Conservation (phyloP, 2,888 invertebrate species). For the Argyresthia goedartella region DNA sequence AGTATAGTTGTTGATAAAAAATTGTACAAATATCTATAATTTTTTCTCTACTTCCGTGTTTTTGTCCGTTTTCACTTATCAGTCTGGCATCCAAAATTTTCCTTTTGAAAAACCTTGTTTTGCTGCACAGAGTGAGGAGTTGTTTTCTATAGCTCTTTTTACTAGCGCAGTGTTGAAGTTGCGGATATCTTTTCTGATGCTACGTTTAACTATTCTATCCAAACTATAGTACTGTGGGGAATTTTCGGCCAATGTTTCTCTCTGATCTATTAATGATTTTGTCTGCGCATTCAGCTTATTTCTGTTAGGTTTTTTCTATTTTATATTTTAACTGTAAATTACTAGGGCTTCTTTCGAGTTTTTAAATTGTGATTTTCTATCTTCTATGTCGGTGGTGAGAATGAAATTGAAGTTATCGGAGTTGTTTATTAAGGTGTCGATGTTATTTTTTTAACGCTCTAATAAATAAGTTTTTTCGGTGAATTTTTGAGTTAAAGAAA, state of each 20-base stretch:
- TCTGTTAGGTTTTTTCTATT: not conserved
- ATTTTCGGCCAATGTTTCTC: too few relatives aligned
- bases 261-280: too few relatives aligned
- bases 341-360: not conserved
- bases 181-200: too few relatives aligned
- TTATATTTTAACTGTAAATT: not conserved
- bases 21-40: not conserved
- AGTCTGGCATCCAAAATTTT: not conserved
- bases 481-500: not conserved
- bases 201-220: too few relatives aligned
- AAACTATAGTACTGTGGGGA: too few relatives aligned
- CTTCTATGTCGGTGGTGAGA: not conserved
- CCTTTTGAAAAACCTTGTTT: not conserved
- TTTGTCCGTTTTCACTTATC: not conserved
- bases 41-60: too few relatives aligned
- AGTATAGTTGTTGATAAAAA: not conserved
- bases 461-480: conserved; percentile 25
- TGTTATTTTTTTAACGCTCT: conserved; percentile 26
- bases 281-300: too few relatives aligned
- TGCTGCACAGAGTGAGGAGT: not conserved
- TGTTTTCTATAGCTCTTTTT: not conserved
- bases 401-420: conserved; percentile 3
- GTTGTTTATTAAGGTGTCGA: not conserved
- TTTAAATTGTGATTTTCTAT: not conserved
- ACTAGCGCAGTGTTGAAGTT: too few relatives aligned